Percentiles rank a stretch among this genome's conserved stretches.
Evolutionary conservation across 2,113 vertebrate genomes (phyloP).

Genomic region (Epinephelus cyanopodus): DNA sequence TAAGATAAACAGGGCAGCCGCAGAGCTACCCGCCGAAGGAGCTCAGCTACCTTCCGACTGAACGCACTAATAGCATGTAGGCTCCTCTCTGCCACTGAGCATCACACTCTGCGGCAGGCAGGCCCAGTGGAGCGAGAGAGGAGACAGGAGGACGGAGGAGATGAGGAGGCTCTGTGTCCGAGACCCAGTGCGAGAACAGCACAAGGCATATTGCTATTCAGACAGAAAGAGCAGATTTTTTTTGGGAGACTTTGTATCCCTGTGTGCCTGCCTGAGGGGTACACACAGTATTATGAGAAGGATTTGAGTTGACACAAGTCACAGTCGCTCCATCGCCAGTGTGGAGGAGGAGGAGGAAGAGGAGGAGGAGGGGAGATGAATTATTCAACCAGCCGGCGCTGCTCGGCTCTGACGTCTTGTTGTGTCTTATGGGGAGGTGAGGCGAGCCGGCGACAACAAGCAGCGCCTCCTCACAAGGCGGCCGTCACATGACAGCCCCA

Average conservation of each 20-base stretch:
- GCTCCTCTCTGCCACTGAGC: conserved; percentile 51
- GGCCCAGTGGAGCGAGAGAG: conserved; percentile 53
- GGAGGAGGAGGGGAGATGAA: conserved; percentile 63
- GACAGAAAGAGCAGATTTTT: conserved; percentile 58
- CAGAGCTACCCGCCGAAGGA: conserved; percentile 43
- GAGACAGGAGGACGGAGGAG: conserved; percentile 37
- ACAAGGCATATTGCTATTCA: conserved; percentile 68
- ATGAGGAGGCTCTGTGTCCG: conserved; percentile 56
- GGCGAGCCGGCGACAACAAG: conserved; percentile 64
- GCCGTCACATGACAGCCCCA: conserved; percentile 70
- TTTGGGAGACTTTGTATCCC: conserved; percentile 47
- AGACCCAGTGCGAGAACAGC: conserved; percentile 49
- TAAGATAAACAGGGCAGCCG: conserved; percentile 40
- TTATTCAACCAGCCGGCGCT: conserved; percentile 76
- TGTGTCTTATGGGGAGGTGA: conserved; percentile 74
- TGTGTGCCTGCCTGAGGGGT: conserved; percentile 70
- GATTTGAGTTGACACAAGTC: conserved; percentile 82
- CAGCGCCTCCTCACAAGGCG: conserved; percentile 62
- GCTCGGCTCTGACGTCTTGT: conserved; percentile 73
- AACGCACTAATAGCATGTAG: conserved; percentile 58
- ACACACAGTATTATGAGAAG: conserved; percentile 76
- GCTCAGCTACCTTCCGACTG: conserved; percentile 51
- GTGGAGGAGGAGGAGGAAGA: conserved; percentile 56
- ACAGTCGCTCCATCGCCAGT: conserved; percentile 74
- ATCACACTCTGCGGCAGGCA: conserved; percentile 53